phyloP scores from a whole-genome alignment of 2,797 vertebrate species.

The Falco naumanni region DNA sequence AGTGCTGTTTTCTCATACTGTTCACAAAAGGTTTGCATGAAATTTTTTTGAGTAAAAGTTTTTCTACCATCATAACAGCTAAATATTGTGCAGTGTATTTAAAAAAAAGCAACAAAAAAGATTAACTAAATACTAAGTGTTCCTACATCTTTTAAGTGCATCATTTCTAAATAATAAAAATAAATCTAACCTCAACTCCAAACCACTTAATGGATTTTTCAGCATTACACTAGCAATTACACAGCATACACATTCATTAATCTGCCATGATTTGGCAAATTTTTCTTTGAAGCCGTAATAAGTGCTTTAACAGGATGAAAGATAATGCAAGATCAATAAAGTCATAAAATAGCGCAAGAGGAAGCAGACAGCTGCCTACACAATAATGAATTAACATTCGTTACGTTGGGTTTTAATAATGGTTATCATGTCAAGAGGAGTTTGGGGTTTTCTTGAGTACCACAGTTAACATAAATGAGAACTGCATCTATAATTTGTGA shows the following conservation, averaged over 20 bases:
- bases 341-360: not conserved
- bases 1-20: not conserved
- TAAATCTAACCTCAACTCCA: not conserved
- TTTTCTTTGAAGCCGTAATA: not conserved
- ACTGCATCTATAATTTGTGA: not conserved
- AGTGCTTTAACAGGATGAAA: not conserved
- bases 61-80: not conserved
- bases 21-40: not conserved
- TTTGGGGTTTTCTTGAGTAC: not conserved
- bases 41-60: not conserved
- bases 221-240: not conserved
- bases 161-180: conserved; percentile 10
- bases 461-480: not conserved
- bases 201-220: not conserved
- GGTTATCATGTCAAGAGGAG: not conserved
- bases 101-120: not conserved
- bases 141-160: not conserved
- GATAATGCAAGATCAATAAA: not conserved
- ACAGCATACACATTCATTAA: not conserved
- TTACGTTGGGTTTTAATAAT: not conserved
- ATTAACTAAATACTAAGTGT: not conserved
- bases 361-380: not conserved
- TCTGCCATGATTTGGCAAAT: not conserved
- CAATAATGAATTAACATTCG: not conserved
- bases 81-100: not conserved